Percentiles rank a stretch among this genome's conserved stretches.
Evolutionary conservation across 37 sponge, comb jelly and placozoan species (phyloP).

Genomic region (Ephydatia muelleri): DNA sequence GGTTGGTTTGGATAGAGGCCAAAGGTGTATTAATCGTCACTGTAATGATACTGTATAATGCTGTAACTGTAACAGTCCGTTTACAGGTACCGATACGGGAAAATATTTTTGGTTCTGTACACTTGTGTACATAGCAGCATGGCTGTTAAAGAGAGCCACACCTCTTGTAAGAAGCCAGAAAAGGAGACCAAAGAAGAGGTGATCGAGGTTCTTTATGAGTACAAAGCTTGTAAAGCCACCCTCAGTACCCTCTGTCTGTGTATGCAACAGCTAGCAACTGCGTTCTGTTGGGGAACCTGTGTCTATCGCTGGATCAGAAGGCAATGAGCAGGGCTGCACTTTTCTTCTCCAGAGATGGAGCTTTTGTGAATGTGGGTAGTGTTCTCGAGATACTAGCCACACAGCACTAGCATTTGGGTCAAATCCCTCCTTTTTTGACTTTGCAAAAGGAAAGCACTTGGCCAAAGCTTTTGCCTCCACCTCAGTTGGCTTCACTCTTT

Average conservation of each 20-base stretch:
- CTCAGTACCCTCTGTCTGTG: not conserved
- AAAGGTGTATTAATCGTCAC: no score
- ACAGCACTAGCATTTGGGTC: not conserved
- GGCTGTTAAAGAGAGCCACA: not conserved
- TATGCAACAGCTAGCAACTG: not conserved
- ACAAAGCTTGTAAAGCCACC: not conserved
- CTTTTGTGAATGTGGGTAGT: no score
- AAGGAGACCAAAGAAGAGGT: not conserved
- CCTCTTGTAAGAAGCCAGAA: not conserved
- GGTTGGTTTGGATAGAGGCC: no score
- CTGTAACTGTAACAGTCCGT: not conserved
- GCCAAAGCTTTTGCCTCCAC: not conserved
- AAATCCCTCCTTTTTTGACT: not conserved
- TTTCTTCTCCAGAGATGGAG: no score
- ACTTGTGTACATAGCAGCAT: not conserved
- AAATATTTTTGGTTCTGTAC: not conserved
- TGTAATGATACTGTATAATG: not conserved
- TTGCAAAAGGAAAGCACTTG: not conserved
- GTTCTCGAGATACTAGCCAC: no score
- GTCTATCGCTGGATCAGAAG: not conserved
- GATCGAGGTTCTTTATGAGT: not conserved
- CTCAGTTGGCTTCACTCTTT: not conserved
- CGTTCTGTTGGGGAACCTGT: not conserved
- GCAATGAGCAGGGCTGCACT: no score
- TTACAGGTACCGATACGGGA: not conserved